Base-by-base conservation (phyloP, 2,797 vertebrate genomes). In the Rhinophrynus dorsalis region DNA sequence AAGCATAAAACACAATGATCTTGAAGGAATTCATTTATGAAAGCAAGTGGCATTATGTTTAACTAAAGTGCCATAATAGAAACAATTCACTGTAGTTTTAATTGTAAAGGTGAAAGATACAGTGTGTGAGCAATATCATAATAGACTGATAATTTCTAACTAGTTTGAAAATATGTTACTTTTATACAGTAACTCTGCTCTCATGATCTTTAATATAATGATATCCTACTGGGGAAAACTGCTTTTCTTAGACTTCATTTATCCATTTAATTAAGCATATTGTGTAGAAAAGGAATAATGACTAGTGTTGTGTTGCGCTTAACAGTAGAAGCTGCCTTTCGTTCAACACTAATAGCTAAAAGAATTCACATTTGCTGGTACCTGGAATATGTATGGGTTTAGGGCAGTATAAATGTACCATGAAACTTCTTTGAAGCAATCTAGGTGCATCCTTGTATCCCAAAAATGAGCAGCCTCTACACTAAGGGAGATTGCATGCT, bases 81-180 rank as follows among this genome's bases (percentile, higher is more conserved):
- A 35, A 37, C 23, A 24, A 32, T 69, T 60, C 45, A 52, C 27
- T 27, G 35, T 11, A 26, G 48, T 9, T 55, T 45, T 69, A 35
- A 27, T 44, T 45, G 15, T 10, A 15, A 52, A 42, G 20, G 20
- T 44, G 47, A 52, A 54, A 45, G 45, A 50, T 45, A 52, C 56
- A 61, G 57, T 23, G 21, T 61, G 45, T 54, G 57, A 61, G 30
- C 45, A 52, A 2, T 21, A 20, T 55, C 48, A 70, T 55, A 47
- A 45, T 35, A 56, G 48, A 47, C 55, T 62, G 67, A 70, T 70
- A 62, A 62, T 55, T 62, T 37, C 50, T 69, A 47, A 62, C 58
- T n/a, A 70, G 54, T 69, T 52, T 35, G 13, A 62, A 62, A 70
- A 62, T 50, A 52, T 60, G 27, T 17, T 42, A 62, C 48, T 27